Base-by-base conservation (phyloP, 2,113 vertebrate genomes). In the Melanocharis versteri region DNA sequence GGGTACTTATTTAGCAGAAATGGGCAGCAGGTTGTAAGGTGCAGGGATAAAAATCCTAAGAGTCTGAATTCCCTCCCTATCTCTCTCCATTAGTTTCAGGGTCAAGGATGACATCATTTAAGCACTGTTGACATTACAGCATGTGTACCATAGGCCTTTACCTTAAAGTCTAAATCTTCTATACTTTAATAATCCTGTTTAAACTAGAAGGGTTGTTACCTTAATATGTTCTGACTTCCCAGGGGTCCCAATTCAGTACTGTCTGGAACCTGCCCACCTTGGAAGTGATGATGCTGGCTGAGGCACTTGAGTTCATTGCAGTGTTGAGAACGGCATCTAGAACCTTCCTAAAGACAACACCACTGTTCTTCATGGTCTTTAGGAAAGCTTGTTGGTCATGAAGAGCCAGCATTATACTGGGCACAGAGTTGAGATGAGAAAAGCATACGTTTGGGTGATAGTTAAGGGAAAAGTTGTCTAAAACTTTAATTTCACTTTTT, bases 61-160 rank as follows among this genome's bases (percentile, higher is more conserved):
- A 82, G 14, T 12, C 22, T 35, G 13, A 65, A 57, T 85, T 78
- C 15, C 31, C 7, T 80, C 18, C 21, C 22, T 4, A 0, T 17
- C 17, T 60, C 26, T 47, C 21, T 12, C 28, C 11, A 4, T 37
- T 72, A 37, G 33, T 70, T 84, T 88, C 24, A 39, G 4, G 31
- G 21, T 82, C 44, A 24, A 11, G 19, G 50, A 10, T 42, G 3
- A 1, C 18, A 28, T 30, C 0, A 0, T 40, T 79, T 42, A 75
- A 37, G 30, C 18, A 48, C 40, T 70, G 21, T 28, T 65, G 89
- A 19, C 58, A 14, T 90, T 44, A 21, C 37, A 51, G 27, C 28
- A 22, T 31, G 17, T 33, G 48, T 85, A 47, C 19, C n/a, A 27
- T 13, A 66, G 70, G 39, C 28, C 85, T 91, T 90, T 79, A 53